Evolutionary conservation across 2,797 vertebrate species (phyloP).

Genomic region (Neosilurus mollespiculum): DNA sequence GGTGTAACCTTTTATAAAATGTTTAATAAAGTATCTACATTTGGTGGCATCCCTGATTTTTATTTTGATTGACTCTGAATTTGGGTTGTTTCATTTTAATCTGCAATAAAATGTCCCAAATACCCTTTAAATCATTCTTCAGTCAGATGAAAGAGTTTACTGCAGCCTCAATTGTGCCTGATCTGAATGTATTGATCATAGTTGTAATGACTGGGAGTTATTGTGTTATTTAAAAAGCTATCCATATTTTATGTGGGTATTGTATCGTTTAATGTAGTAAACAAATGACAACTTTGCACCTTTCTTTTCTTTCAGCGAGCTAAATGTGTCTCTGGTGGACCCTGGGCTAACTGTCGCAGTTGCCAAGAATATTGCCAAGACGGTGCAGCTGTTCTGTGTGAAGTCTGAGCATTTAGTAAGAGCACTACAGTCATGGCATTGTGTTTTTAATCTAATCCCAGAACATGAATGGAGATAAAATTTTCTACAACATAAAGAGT

Average conservation of each 20-base stretch:
- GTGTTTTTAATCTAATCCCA: neutral
- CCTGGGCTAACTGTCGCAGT: constrained; percentile 84
- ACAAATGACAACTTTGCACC: neutral
- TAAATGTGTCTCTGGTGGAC: constrained; percentile 92
- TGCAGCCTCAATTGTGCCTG: no score
- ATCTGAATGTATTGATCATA: neutral
- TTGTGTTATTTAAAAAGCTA: no score
- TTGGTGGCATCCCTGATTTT: no score
- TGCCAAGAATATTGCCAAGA: constrained; percentile 92
- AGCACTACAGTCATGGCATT: constrained; percentile 36
- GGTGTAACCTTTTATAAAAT: neutral
- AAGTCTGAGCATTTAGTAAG: constrained; percentile 97
- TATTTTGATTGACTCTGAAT: neutral
- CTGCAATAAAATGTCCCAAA: neutral
- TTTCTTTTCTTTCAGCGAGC: constrained; percentile 75
- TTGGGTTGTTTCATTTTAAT: neutral
- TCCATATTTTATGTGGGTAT: no score
- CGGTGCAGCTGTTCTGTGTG: constrained; percentile 90
- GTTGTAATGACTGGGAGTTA: no score
- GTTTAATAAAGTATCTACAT: neutral
- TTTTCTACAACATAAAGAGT: neutral
- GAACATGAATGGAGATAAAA: neutral
- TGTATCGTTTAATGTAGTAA: no score
- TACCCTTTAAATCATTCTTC: neutral
- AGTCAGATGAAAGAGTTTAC: neutral